Base-by-base conservation (phyloP, 2,113 vertebrate genomes). In the Lepisosteus oculatus region DNA sequence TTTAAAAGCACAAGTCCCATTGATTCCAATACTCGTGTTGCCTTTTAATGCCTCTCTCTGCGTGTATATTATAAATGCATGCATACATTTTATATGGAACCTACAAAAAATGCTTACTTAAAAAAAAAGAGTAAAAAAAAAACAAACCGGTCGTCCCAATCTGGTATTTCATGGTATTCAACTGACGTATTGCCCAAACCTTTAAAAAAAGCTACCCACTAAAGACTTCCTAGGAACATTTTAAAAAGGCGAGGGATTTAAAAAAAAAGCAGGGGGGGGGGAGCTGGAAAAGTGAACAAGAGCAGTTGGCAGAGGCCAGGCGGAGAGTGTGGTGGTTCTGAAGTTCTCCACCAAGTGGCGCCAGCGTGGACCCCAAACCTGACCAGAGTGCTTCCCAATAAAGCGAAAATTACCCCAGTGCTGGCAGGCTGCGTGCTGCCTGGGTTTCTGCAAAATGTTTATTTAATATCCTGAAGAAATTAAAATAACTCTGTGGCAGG, bases 401-500 rank as follows among this genome's bases (percentile, higher is more conserved):
- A 64, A 43, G 73, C 76, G 74, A 76, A 74, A 74, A 77, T 70
- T 75, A 77, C 79, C 84, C 87, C 86, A 88, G 92, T 81, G 73
- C 76, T 88, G 92, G 90, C 90, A 91, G 81, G 80, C 85, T 82
- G 84, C 77, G 81, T 86, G 85, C 82, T 81, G 76, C 82, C 85
- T 81, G 80, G 78, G 86, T 86, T 85, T 74, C 77, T 78, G 78
- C 80, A 75, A 83, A 85, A 87, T 90, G 90, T 93, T 93, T 93
- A 92, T 93, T 94, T 92, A 93, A 93, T 94, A 94, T 93, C 90
- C 92, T 86, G 87, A 88, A 92, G 90, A 92, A 91, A 93, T 87
- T 92, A 90, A 94, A 94, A 94, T 94, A 93, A 90, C 88, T 92
- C 80, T 93, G 92, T 81, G 92, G 92, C 82, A 82, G 88, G 89